These are phyloP conservation scores for Cyprinodon diabolis DNA, from an alignment of 2,797 vertebrate genomes.

Conservation along the genomic window DNA sequence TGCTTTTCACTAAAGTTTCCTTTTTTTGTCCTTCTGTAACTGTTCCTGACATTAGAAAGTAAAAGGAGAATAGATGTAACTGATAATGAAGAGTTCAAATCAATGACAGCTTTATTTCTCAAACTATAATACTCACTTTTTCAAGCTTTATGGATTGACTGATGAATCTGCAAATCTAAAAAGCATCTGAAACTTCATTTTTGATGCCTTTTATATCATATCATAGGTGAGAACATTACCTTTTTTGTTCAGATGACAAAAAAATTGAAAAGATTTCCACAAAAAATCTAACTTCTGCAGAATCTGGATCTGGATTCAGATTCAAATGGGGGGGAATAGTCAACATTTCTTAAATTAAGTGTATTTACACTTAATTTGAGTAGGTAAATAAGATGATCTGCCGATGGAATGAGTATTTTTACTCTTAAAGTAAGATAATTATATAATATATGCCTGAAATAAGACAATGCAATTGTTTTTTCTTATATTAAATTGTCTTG, in stretches of 20 bases:
- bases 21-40: slow-evolving; percentile 16
- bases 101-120: slow-evolving; percentile 1
- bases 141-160: not conserved
- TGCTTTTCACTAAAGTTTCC: slow-evolving; percentile 30
- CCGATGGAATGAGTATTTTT: too few species aligned
- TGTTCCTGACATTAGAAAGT: slow-evolving; percentile 8
- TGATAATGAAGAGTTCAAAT: slow-evolving; percentile 14
- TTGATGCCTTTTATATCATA: not conserved
- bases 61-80: slow-evolving; percentile 3
- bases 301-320: too few species aligned
- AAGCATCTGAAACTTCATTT: slow-evolving; percentile 7
- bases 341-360: too few species aligned
- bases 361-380: too few species aligned
- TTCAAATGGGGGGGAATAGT: too few species aligned
- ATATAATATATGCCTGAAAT: too few species aligned
- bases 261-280: slow-evolving; percentile 9
- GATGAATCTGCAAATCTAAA: not conserved
- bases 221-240: not conserved
- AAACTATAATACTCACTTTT: not conserved
- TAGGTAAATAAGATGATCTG: too few species aligned
- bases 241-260: slow-evolving; percentile 12
- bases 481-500: too few species aligned
- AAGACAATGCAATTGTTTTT: too few species aligned
- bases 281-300: not conserved
- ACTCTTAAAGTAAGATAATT: too few species aligned